These are phyloP conservation scores for Psix sp. DNA, from an alignment of 1,140 invertebrate genomes.

Conservation along the genomic window DNA sequence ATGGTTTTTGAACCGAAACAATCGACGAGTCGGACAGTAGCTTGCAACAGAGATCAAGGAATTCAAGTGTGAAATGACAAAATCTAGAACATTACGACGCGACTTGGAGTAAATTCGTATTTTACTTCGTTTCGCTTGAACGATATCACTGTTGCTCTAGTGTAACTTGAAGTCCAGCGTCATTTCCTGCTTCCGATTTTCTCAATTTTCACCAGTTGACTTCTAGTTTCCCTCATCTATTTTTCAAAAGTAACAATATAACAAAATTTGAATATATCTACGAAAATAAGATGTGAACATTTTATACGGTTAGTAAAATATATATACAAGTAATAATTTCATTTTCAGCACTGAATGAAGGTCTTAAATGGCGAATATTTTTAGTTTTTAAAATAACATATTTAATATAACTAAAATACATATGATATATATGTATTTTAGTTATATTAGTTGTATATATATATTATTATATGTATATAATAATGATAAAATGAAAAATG, in stretches of 20 bases:
- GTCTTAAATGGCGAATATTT: too few species aligned
- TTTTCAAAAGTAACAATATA: constrained; percentile 16
- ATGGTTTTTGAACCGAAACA: constrained; percentile 59
- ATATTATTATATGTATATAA: too few species aligned
- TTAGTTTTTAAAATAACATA: too few species aligned
- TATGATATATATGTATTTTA: too few species aligned
- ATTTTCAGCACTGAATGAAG: too few species aligned
- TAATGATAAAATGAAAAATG: too few species aligned
- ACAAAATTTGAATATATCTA: constrained; percentile 7
- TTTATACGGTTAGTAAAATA: too few species aligned
- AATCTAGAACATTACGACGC: constrained; percentile 54
- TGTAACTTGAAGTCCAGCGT: constrained; percentile 30
- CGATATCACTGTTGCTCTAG: constrained; percentile 44
- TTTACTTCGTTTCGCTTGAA: constrained; percentile 58
- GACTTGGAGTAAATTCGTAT: constrained; percentile 63
- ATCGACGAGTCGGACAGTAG: constrained; percentile 55
- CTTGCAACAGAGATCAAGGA: constrained; percentile 51
- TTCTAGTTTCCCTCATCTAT: constrained; percentile 11
- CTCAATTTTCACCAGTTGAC: constrained; percentile 26
- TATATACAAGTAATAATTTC: too few species aligned
- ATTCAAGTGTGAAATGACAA: constrained; percentile 61
- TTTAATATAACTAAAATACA: too few species aligned
- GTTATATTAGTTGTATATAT: too few species aligned
- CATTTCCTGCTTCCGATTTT: constrained; percentile 37
- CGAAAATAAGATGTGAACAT: constrained; percentile 1